phyloP scores from a whole-genome alignment of 2,797 vertebrate genomes.

The Helostoma temminkii region DNA sequence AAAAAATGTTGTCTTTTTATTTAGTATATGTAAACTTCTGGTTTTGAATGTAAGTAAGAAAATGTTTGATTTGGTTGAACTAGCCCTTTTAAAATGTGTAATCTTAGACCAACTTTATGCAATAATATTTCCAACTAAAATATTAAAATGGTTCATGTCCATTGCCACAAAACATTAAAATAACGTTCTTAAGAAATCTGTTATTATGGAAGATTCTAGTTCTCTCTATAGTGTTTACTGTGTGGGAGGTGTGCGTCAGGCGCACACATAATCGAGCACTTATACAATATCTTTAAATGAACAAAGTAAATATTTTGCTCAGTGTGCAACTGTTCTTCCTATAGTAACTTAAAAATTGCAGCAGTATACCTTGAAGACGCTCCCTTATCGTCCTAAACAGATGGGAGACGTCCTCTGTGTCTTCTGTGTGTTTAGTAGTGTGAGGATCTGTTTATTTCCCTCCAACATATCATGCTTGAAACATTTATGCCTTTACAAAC shows the following conservation, averaged over 20 bases:
- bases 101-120: too few species aligned
- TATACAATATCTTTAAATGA: constrained; percentile 16
- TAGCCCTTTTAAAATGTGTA: too few species aligned
- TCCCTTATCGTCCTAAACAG: constrained; percentile 61
- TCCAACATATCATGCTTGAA: constrained; percentile 48
- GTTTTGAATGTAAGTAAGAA: too few species aligned
- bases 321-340: constrained; percentile 17
- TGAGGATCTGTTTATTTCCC: constrained; percentile 38
- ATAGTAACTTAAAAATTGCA: constrained; percentile 38
- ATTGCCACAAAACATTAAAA: too few species aligned
- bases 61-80: too few species aligned
- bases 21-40: too few species aligned
- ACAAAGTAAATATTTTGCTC: constrained; percentile 28
- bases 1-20: too few species aligned
- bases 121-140: too few species aligned
- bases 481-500: constrained; percentile 37
- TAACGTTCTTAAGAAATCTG: too few species aligned
- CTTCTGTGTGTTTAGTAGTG: constrained; percentile 15
- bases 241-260: constrained; percentile 3
- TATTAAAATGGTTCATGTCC: too few species aligned
- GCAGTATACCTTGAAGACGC: constrained; percentile 52
- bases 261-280: constrained; percentile 23
- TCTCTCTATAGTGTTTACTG: neutral
- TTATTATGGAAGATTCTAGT: neutral
- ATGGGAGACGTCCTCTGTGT: constrained; percentile 19